Evolutionary conservation across 2,797 vertebrate genomes (phyloP), one percentile per base, ranked within the genome.

Genomic region (Alcedo quadribrachys): DNA sequence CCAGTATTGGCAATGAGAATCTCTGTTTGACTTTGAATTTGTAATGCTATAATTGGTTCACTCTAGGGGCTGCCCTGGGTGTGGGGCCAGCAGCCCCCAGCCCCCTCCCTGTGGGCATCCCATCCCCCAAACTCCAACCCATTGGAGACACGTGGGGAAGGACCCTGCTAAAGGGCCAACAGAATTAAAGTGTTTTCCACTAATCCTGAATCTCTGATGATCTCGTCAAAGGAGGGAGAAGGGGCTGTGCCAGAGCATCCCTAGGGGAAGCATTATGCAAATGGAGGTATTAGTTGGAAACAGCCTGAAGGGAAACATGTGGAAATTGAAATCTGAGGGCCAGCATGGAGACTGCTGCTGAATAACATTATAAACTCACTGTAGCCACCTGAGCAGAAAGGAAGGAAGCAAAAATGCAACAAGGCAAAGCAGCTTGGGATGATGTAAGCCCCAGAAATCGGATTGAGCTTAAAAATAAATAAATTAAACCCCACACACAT

Each of bases 241-340:
- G 86, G 69, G 74, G 67, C 61, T 62, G 58, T 80, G 54, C 70
- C 54, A 76, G 73, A 90, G 65, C 65, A 86, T 93, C 92, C 92
- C 93, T 93, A 81, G 45, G 63, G 75, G 83, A 66, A 62, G 35
- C 15, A 80, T 96, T 95, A 94, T 87, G 90, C 90, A 95, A 94
- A 97, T 95, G 54, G 67, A 3, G 71, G 87, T 95, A 96, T 95
- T 92, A 96, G 91, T 43, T 90, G 80, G 95, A 95, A 96, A 85
- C 69, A 85, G 89, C 94, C 93, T 95, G 87, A 93, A 93, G 94
- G 89, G 78, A 93, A 93, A 95, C 74, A 68, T 79, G 89, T 93
- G 84, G 89, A 94, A 96, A 96, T 90, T 92, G 91, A 96, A 96
- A 96, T 88, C 86, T 0, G 6, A 93, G 86, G 75, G 93, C 62